Evolutionary conservation across 2,797 vertebrate genomes (phyloP), one percentile per base, ranked within the genome.

Genomic region (Distichodus sexfasciatus): DNA sequence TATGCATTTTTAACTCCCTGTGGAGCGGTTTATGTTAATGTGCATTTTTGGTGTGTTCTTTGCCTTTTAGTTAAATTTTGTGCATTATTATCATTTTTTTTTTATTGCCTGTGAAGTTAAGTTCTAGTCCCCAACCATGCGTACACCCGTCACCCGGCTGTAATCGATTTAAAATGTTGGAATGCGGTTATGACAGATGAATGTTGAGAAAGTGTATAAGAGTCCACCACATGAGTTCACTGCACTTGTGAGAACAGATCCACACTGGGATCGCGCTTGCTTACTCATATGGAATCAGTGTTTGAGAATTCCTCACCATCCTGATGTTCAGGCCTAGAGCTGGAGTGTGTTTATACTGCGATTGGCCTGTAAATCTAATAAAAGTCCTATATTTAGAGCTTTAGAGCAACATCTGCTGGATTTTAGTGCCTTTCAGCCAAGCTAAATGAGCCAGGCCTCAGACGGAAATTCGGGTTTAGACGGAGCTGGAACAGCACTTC

Each of bases 381-480:
- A 73, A 74, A 74, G 0, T 4, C 44, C 47, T 62, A 74, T 74
- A 74, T 62, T 55, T 68, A 74, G 71, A 74, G 15, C 40, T 73
- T 61, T 40, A 63, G 43, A 31, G 65, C 58, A 68, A 31, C 29
- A 24, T 67, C 46, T 21, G 21, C 24, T 66, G 65, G n/a, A n/a
- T 50, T 74, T 74, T 68, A 31, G 57, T 63, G 54, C 50, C 24
- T 5, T 54, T 68, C 50, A 14, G 17, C 17, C 23, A 9, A 51
- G 4, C 46, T 7, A 21, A 55, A 74, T 63, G 43, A 24, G 40
- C 54, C 21, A 8, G 47, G 40, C n/a, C n/a, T 67, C 28, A n/a
- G 46, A 61, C 51, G 41, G 24, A 28, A 11, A 48, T 47, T 43
- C 2, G 24, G 33, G 66, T 28, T 66, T 19, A 9, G 31, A 65